Evolutionary conservation across 2,888 invertebrate species (phyloP).

Genomic region (Clusia tigrina): DNA sequence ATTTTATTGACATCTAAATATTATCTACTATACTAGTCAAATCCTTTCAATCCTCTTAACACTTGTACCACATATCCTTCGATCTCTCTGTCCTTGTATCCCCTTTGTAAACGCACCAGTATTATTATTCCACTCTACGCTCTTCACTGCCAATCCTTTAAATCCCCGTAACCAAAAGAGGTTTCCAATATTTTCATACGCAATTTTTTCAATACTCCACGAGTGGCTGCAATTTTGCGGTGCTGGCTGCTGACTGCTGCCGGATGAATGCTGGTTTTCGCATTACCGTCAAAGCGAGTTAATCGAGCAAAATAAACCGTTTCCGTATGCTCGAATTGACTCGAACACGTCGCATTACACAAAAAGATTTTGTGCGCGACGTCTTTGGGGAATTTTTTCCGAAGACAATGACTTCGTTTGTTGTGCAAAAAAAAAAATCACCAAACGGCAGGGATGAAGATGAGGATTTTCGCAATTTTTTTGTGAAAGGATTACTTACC

Average conservation of each 20-base stretch:
- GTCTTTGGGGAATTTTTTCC: constrained; percentile 44
- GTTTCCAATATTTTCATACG: constrained; percentile 17
- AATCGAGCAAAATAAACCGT: constrained; percentile 63
- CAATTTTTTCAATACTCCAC: neutral
- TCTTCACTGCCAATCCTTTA: constrained; percentile 5
- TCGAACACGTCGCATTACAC: constrained; percentile 54
- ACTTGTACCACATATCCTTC: too few species aligned
- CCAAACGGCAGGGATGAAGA: constrained; percentile 1
- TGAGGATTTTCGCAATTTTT: constrained; percentile 35
- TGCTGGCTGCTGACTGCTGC: constrained; percentile 8
- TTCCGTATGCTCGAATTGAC: constrained; percentile 56
- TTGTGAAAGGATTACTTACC: constrained; percentile 50
- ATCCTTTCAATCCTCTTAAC: too few species aligned
- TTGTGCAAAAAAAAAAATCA: neutral
- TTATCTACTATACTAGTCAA: too few species aligned
- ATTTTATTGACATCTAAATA: too few species aligned
- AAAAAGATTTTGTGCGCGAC: constrained; percentile 16
- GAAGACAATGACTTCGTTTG: constrained; percentile 18
- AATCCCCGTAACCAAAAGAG: constrained; percentile 13
- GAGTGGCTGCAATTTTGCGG: neutral
- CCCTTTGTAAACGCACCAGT: too few species aligned
- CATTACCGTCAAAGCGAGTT: constrained; percentile 46
- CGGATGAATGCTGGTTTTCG: neutral
- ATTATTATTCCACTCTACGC: too few species aligned
- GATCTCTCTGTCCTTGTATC: too few species aligned